Conservation (phyloP, 1,140 invertebrate species). For the Sminthurides bifidus region DNA sequence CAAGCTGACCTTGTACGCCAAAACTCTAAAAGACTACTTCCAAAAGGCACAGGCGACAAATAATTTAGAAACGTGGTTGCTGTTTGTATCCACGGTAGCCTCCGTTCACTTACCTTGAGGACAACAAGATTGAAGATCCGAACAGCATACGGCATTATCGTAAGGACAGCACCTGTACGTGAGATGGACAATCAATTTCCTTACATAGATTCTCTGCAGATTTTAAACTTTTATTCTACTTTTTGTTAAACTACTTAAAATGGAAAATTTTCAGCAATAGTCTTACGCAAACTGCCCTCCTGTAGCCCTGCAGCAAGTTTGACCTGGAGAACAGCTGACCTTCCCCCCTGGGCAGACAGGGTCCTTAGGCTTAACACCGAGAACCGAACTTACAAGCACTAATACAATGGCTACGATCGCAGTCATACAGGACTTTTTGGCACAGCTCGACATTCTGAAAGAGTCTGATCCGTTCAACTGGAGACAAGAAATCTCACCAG, state of each 20-base stretch:
- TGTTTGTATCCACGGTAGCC: too few relatives aligned
- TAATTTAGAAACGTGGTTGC: neutral
- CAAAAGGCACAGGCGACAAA: neutral
- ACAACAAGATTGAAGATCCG: neutral
- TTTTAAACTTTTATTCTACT: neutral
- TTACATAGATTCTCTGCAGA: too few relatives aligned
- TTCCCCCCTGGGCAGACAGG: neutral
- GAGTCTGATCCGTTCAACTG: too few relatives aligned
- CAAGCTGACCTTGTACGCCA: too few relatives aligned
- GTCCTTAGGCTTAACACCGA: too few relatives aligned
- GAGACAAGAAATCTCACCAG: too few relatives aligned
- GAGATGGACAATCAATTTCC: neutral
- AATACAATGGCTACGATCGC: too few relatives aligned
- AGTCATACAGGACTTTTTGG: too few relatives aligned
- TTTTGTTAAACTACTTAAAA: neutral
- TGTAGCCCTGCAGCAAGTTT: neutral
- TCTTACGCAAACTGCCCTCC: neutral
- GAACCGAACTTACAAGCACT: too few relatives aligned
- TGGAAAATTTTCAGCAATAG: neutral
- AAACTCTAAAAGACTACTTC: too few relatives aligned
- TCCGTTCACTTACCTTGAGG: neutral
- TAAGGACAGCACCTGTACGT: neutral
- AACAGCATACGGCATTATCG: neutral
- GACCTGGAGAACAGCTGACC: neutral
- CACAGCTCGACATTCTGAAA: too few relatives aligned